Evolutionary conservation across 2,888 invertebrate genomes (phyloP).

Genomic region (Agonum fuliginosum): DNA sequence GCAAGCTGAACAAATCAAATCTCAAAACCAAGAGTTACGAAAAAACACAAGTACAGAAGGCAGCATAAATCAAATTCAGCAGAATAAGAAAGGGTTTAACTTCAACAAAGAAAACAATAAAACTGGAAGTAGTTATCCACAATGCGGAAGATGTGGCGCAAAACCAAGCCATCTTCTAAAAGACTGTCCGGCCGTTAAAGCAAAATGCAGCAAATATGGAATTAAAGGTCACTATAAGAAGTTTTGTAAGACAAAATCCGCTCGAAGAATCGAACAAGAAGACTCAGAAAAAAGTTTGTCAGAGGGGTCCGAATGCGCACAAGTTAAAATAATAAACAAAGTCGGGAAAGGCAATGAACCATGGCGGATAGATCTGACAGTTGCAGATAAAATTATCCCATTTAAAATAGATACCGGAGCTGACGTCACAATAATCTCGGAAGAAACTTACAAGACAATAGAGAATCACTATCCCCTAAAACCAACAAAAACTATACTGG

Average conservation of each 20-base stretch:
- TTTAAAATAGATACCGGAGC: background rate
- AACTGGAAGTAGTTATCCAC: background rate
- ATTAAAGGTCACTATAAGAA: too few species aligned
- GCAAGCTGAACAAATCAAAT: conserved; percentile 61
- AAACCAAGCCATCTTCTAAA: background rate
- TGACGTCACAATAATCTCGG: background rate
- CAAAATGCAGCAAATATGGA: background rate
- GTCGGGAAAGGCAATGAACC: background rate
- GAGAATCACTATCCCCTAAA: background rate
- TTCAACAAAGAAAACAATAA: background rate
- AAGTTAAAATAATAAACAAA: background rate
- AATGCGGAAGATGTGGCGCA: background rate
- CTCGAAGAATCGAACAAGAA: background rate
- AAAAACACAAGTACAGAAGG: background rate
- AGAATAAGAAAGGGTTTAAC: background rate
- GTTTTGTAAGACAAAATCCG: background rate
- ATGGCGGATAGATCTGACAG: background rate
- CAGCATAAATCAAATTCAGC: background rate
- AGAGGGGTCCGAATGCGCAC: background rate
- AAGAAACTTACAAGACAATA: background rate
- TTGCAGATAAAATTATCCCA: background rate
- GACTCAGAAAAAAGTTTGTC: background rate
- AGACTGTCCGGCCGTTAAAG: background rate
- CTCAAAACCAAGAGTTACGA: conserved; percentile 47
- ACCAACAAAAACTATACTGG: background rate